Evolutionary conservation across 2,797 vertebrate species (phyloP).

Genomic region (Urosaurus nigricauda): DNA sequence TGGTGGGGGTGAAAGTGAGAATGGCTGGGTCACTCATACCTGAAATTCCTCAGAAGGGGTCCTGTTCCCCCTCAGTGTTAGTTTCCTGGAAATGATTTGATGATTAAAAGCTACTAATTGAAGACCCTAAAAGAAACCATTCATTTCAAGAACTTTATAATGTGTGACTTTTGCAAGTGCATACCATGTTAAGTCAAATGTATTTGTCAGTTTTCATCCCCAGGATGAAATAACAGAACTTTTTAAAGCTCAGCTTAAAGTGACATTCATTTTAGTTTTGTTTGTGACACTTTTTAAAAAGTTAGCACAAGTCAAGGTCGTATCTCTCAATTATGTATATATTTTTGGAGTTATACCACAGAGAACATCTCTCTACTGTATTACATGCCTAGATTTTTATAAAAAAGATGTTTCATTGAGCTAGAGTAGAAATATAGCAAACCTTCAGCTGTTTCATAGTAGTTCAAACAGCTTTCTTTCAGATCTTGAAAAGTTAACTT

Average conservation of each 20-base stretch:
- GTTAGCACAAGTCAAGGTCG: slow-evolving; percentile 2
- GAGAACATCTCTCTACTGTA: not conserved
- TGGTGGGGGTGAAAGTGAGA: slow-evolving; percentile 27
- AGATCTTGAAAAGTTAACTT: no score
- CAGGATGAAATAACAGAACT: not conserved
- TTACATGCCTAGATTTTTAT: slow-evolving; percentile 24
- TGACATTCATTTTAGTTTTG: not conserved
- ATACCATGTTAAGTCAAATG: slow-evolving; percentile 35
- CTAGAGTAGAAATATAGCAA: slow-evolving; percentile 17
- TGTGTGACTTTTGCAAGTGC: slow-evolving; percentile 20
- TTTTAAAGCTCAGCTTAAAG: slow-evolving; percentile 41
- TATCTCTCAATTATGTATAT: slow-evolving; percentile 29
- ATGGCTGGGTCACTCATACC: slow-evolving; percentile 70
- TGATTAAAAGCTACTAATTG: slow-evolving; percentile 61
- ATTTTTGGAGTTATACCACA: slow-evolving; percentile 16
- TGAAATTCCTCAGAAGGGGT: slow-evolving; percentile 74
- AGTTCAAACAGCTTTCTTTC: slow-evolving; percentile 30
- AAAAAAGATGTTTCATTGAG: not conserved
- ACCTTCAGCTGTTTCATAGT: not conserved
- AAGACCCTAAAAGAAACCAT: slow-evolving; percentile 24
- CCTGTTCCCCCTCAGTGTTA: slow-evolving; percentile 45
- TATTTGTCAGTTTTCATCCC: slow-evolving; percentile 23
- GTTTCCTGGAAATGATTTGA: slow-evolving; percentile 56
- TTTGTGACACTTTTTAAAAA: not conserved
- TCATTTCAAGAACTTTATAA: slow-evolving; percentile 31